A percentile compares a stretch with the other conserved stretches of the same genome.
phyloP scores from a whole-genome alignment of 2,888 invertebrate genomes.

The Boloria euphrosyne region DNA sequence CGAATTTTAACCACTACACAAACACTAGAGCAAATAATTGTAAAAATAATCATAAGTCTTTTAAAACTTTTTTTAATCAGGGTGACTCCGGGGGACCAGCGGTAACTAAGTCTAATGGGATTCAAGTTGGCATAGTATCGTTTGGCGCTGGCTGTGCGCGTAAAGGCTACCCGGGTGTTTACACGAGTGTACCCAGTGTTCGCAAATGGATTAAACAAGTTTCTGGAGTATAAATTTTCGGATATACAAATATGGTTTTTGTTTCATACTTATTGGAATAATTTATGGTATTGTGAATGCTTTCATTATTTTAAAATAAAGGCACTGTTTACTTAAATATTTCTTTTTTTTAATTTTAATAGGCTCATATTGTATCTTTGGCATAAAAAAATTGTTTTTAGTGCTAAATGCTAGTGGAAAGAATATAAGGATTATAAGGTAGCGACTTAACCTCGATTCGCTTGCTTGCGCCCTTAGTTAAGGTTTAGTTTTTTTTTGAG shows the following conservation, averaged over 20 bases:
- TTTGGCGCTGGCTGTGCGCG: constrained; percentile 51
- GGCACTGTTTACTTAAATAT: neutral
- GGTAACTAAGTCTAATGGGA: constrained; percentile 35
- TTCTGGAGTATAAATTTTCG: constrained; percentile 21
- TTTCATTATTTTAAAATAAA: constrained; percentile 13
- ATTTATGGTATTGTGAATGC: no score
- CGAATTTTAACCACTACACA: neutral
- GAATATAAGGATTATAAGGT: no score
- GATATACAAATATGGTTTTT: neutral
- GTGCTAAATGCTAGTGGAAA: no score
- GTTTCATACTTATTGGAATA: no score
- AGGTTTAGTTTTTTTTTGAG: no score
- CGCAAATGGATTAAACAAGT: constrained; percentile 27
- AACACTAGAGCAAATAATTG: no score
- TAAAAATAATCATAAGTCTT: no score
- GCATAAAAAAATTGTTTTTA: no score
- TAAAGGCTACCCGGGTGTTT: constrained; percentile 48
- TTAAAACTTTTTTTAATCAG: constrained; percentile 18
- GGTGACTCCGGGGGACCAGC: constrained; percentile 50
- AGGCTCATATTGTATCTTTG: no score
- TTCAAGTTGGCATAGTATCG: constrained; percentile 49
- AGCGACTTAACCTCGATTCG: no score
- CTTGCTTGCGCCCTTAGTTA: no score
- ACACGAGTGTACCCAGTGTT: constrained; percentile 45
- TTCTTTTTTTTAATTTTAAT: neutral